Evolutionary conservation across 2,113 vertebrate genomes (phyloP).

Genomic region (Thalassarche chlororhynchos): DNA sequence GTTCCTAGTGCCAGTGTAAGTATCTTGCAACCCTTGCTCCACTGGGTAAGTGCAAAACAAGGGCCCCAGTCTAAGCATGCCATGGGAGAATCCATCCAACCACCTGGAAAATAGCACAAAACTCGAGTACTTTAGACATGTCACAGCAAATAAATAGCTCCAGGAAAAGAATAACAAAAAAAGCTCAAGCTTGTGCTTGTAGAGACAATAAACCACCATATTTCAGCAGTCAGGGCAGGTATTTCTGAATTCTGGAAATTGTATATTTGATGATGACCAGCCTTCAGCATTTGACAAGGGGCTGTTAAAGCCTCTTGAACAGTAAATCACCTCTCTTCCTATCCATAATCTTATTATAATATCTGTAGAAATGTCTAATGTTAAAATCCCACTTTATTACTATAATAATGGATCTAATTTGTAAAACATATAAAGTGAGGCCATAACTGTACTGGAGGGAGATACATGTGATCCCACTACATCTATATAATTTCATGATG

Average conservation of each 20-base stretch:
- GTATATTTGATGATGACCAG: constrained; percentile 2
- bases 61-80: neutral
- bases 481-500: neutral
- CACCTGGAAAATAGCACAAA: neutral
- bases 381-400: constrained; percentile 45
- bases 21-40: neutral
- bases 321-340: constrained; percentile 32
- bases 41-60: neutral
- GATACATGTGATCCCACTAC: neutral
- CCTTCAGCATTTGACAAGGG: constrained; percentile 21
- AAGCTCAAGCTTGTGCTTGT: neutral
- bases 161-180: neutral
- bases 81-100: neutral
- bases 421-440: constrained; percentile 41
- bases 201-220: neutral
- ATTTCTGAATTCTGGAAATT: constrained; percentile 8
- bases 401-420: constrained; percentile 62
- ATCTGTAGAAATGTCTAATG: constrained; percentile 37
- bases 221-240: neutral
- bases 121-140: neutral
- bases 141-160: neutral
- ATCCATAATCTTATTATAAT: constrained; percentile 59
- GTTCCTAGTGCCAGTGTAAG: neutral
- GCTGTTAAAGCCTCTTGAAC: neutral
- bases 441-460: constrained; percentile 6